Evolutionary conservation across 2,113 vertebrate species (phyloP).

Genomic region (Petrocephalus zakoni): DNA sequence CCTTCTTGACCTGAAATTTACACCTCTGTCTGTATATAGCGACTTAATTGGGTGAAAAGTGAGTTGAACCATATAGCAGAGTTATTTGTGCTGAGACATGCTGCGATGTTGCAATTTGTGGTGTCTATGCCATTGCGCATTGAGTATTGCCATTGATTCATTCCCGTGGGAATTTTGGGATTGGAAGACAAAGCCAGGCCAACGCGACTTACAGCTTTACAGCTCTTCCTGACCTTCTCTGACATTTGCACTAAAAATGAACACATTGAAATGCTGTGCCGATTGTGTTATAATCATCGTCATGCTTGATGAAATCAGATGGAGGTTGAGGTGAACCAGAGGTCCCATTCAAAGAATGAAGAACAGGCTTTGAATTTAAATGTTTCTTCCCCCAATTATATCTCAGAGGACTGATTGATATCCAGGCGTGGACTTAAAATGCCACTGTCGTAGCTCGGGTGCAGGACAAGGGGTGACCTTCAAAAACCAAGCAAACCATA

Average conservation of each 20-base stretch:
- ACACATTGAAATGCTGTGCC: slow-evolving; percentile 2
- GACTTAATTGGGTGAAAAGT: neutral
- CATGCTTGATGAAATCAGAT: slow-evolving; percentile 8
- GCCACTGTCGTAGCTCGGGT: neutral
- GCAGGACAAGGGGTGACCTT: neutral
- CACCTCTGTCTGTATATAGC: neutral
- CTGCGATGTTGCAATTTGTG: neutral
- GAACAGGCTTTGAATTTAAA: slow-evolving; percentile 11
- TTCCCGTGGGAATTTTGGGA: neutral
- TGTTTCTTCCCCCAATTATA: neutral
- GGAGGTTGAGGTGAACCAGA: neutral
- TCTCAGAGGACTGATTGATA: neutral
- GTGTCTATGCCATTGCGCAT: neutral
- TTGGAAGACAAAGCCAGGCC: neutral
- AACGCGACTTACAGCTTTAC: neutral
- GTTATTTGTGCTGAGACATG: neutral
- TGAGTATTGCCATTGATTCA: neutral
- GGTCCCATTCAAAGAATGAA: neutral
- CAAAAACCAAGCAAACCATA: neutral
- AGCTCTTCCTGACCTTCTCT: slow-evolving; percentile 14
- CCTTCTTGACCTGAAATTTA: no score
- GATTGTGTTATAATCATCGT: slow-evolving; percentile 3
- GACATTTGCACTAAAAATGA: slow-evolving; percentile 5
- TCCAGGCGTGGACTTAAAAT: neutral
- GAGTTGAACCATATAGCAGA: neutral